Evolutionary conservation across 2,888 invertebrate species (phyloP).

Genomic region (Drosophila setosimentum): DNA sequence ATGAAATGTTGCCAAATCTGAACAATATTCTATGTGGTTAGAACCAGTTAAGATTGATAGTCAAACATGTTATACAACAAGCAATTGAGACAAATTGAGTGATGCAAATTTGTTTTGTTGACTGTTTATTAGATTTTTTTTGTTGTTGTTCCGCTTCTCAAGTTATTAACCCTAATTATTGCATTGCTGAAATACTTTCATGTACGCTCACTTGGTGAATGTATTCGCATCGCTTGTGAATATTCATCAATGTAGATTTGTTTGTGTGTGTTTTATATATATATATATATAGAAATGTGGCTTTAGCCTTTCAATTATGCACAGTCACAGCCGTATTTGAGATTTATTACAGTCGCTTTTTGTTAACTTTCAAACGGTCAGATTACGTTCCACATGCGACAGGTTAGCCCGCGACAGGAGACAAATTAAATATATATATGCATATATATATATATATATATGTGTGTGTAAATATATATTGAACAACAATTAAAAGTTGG

Average conservation of each 20-base stretch:
- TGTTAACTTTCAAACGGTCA: conserved; percentile 45
- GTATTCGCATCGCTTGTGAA: conserved; percentile 7
- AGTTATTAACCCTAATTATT: conserved; percentile 52
- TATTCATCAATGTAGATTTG: conserved; percentile 21
- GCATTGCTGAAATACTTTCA: conserved; percentile 46
- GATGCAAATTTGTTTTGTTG: conserved; percentile 16
- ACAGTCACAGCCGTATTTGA: conserved; percentile 30
- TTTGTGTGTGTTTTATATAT: too few species aligned
- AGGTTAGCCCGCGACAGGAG: conserved; percentile 23
- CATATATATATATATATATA: conserved; percentile 31
- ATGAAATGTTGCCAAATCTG: conserved; percentile 9
- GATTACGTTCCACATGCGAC: conserved; percentile 62
- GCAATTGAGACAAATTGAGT: conserved; percentile 18
- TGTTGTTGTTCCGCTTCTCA: conserved; percentile 8
- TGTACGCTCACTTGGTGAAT: conserved; percentile 15
- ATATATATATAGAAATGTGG: conserved; percentile 9
- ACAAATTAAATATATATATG: conserved; percentile 21
- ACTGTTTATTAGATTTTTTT: neutral
- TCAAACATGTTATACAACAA: conserved; percentile 12
- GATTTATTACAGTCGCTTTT: conserved; percentile 28
- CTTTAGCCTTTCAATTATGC: conserved; percentile 25
- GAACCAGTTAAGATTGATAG: conserved; percentile 18
- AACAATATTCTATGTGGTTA: neutral
- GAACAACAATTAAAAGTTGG: conserved; percentile 62
- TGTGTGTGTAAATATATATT: conserved; percentile 23